Evolutionary conservation across 2,888 invertebrate species (phyloP).

Genomic region (Nomada flava): DNA sequence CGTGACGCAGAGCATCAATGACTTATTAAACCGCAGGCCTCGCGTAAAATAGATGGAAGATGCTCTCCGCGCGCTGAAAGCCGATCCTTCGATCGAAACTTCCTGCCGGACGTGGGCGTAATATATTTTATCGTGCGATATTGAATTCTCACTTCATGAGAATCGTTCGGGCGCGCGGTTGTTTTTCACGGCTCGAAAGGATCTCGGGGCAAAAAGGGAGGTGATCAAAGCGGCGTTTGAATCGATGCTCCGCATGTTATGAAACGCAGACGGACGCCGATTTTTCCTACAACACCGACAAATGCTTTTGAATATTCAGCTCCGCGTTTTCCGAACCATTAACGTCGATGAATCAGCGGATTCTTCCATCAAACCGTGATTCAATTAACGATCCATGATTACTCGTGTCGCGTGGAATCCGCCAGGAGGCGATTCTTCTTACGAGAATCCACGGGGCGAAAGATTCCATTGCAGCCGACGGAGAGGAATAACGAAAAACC

Average conservation of each 20-base stretch:
- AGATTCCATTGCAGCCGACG: slow-evolving; percentile 14
- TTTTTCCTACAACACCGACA: slow-evolving; percentile 1
- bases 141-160: slow-evolving; percentile 36
- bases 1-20: slow-evolving; percentile 55
- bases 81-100: too few relatives aligned
- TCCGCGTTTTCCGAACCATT: neutral
- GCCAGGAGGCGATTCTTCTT: neutral
- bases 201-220: neutral
- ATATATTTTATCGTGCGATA: neutral
- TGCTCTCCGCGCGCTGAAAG: too few relatives aligned
- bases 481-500: slow-evolving; percentile 22
- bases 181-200: slow-evolving; percentile 35
- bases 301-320: neutral
- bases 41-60: neutral
- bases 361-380: slow-evolving; percentile 38
- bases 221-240: neutral
- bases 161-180: slow-evolving; percentile 1
- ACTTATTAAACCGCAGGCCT: slow-evolving; percentile 39
- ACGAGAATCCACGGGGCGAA: neutral
- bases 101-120: neutral
- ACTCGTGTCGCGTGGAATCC: slow-evolving; percentile 14
- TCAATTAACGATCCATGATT: slow-evolving; percentile 29
- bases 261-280: neutral
- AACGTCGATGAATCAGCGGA: slow-evolving; percentile 38
- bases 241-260: slow-evolving; percentile 5